These are phyloP conservation scores for Cetoscarus ocellatus DNA, from an alignment of 2,797 vertebrate species.

Conservation along the genomic window DNA sequence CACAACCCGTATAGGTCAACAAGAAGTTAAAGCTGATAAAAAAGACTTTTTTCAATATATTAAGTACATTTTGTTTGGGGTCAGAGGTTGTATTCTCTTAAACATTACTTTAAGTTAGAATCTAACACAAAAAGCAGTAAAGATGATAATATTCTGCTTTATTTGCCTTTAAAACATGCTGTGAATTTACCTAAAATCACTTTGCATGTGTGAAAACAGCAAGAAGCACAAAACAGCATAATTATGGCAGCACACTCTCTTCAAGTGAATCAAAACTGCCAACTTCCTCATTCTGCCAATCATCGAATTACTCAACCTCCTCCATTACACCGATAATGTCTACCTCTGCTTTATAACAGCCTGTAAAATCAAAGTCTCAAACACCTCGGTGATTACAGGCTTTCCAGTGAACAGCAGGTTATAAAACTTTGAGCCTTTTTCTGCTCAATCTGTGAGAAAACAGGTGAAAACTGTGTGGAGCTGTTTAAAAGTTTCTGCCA, in stretches of 20 bases:
- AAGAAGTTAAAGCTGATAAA: slow-evolving; percentile 37
- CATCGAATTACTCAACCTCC: slow-evolving; percentile 37
- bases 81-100: too few relatives aligned
- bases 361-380: slow-evolving; percentile 49
- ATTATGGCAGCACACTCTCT: slow-evolving; percentile 22
- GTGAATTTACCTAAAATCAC: neutral
- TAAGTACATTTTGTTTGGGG: too few relatives aligned
- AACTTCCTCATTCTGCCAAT: slow-evolving; percentile 39
- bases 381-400: slow-evolving; percentile 38
- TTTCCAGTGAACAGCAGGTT: slow-evolving; percentile 41
- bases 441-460: slow-evolving; percentile 29
- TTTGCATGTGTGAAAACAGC: slow-evolving; percentile 9
- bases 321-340: slow-evolving; percentile 19
- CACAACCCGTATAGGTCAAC: slow-evolving; percentile 59
- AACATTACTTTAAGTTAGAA: too few relatives aligned
- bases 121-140: too few relatives aligned
- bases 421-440: slow-evolving; percentile 31
- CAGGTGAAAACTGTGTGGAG: slow-evolving; percentile 53
- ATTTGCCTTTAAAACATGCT: neutral
- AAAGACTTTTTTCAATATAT: too few relatives aligned
- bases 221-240: slow-evolving; percentile 11
- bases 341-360: slow-evolving; percentile 20
- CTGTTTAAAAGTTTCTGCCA: slow-evolving; percentile 51
- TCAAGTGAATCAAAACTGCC: slow-evolving; percentile 15
- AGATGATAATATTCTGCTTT: neutral